phyloP scores from a whole-genome alignment of 2,113 vertebrate genomes.

The Ceyx cyanopectus region DNA sequence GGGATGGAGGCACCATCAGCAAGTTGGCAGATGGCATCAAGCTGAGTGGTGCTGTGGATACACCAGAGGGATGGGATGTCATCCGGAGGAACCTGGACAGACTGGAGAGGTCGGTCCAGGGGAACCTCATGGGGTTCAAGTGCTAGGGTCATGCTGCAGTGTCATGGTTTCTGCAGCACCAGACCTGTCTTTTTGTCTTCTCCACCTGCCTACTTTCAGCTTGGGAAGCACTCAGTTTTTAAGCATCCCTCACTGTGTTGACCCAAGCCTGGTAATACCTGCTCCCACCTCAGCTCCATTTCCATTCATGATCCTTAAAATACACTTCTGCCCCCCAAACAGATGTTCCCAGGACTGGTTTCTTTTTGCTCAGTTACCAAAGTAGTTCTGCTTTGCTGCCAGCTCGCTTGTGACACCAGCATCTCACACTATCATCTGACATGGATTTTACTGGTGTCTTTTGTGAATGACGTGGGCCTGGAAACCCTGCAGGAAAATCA shows the following conservation, averaged over 20 bases:
- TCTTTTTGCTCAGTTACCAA: not conserved
- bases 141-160: not conserved
- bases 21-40: too few species aligned
- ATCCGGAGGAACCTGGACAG: too few species aligned
- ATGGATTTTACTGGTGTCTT: not conserved
- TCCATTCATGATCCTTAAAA: not conserved
- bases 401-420: not conserved
- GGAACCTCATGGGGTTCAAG: too few species aligned
- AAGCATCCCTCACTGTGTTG: not conserved
- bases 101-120: too few species aligned
- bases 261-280: not conserved
- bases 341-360: not conserved
- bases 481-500: slow-evolving; percentile 48
- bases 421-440: not conserved
- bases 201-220: not conserved
- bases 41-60: too few species aligned
- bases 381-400: not conserved
- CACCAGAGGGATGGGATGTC: too few species aligned
- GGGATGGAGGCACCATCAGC: too few species aligned
- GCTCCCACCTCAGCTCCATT: not conserved
- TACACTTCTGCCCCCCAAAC: not conserved
- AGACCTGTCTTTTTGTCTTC: not conserved
- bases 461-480: not conserved
- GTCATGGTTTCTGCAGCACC: not conserved
- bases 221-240: accelerated